Conservation (phyloP, 2,797 vertebrate species). For the Adelosebastes latens region DNA sequence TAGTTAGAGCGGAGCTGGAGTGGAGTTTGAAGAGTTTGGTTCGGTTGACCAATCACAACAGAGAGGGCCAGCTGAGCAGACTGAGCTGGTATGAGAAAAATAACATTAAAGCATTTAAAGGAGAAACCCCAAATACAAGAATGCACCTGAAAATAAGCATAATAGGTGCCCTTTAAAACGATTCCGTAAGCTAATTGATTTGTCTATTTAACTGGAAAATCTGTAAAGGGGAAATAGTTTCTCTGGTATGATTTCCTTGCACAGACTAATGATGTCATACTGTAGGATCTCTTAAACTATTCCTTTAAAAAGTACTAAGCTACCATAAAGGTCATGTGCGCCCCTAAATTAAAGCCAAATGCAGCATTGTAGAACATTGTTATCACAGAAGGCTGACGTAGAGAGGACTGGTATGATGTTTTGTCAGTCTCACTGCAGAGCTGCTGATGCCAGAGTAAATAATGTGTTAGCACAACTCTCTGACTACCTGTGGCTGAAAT, state of each 20-base stretch:
- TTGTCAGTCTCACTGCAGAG: neutral
- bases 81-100: too few relatives aligned
- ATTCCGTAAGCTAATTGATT: too few relatives aligned
- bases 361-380: neutral
- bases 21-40: accelerated
- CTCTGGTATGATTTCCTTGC: neutral
- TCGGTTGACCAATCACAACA: too few relatives aligned
- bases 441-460: neutral
- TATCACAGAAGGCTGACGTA: neutral
- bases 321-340: neutral
- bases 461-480: neutral
- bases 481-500: neutral
- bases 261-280: neutral
- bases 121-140: too few relatives aligned
- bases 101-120: too few relatives aligned
- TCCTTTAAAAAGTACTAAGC: neutral
- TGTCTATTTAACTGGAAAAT: neutral
- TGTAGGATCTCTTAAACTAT: neutral
- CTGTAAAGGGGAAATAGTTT: neutral
- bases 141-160: too few relatives aligned
- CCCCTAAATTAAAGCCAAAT: neutral
- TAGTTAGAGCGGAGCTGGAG: too few relatives aligned
- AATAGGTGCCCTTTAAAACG: accelerated
- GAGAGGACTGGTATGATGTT: neutral
- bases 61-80: too few relatives aligned